A percentile compares a stretch with the other conserved stretches of the same genome.
These are phyloP conservation scores for Scaptomyza pallida DNA, from an alignment of 1,140 invertebrate species.

Conservation along the genomic window DNA sequence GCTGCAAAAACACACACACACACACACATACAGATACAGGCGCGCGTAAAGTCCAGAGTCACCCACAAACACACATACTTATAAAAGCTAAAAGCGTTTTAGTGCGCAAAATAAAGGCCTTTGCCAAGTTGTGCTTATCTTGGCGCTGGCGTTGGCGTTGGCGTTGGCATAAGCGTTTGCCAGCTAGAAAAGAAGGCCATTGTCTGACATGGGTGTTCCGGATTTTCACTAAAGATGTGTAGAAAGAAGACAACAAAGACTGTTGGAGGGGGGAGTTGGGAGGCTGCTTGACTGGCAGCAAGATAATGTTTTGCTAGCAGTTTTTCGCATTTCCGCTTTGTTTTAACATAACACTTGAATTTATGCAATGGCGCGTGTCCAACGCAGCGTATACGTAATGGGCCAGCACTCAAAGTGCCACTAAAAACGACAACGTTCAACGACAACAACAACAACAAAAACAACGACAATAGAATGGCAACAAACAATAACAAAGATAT, in stretches of 20 bases:
- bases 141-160: constrained; percentile 44
- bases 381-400: constrained; percentile 79
- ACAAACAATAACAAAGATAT: constrained; percentile 77
- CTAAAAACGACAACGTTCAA: constrained; percentile 58
- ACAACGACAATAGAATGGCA: constrained; percentile 43
- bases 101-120: constrained; percentile 65
- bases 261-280: not conserved
- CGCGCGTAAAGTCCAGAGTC: constrained; percentile 19
- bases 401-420: constrained; percentile 71
- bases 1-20: constrained; percentile 20
- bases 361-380: constrained; percentile 80
- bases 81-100: constrained; percentile 37
- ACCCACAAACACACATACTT: constrained; percentile 24
- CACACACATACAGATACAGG: constrained; percentile 5
- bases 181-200: constrained; percentile 31
- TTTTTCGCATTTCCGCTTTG: constrained; percentile 77
- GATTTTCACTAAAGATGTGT: constrained; percentile 24
- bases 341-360: constrained; percentile 81
- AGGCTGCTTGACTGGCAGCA: constrained; percentile 17
- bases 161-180: constrained; percentile 47
- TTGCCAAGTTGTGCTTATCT: constrained; percentile 68
- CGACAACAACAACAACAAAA: constrained; percentile 58
- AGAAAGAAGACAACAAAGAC: not conserved
- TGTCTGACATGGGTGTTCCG: constrained; percentile 46
- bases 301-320: constrained; percentile 75